These are phyloP conservation scores for Acropora tenuis DNA, from an alignment of 64 coral and sea anemone species.

Conservation along the genomic window DNA sequence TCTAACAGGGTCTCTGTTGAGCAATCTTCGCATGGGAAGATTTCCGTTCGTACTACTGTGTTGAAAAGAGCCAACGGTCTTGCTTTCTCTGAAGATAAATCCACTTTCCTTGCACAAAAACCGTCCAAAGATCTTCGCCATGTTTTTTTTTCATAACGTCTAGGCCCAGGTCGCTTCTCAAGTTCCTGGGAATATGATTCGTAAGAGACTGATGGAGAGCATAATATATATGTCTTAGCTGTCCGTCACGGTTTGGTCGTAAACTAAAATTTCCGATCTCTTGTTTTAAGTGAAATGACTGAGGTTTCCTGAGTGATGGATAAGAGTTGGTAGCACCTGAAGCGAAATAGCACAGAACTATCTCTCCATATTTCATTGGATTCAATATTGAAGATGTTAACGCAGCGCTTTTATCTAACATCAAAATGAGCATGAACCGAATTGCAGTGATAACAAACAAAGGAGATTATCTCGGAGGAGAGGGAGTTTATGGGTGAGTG, in stretches of 20 bases:
- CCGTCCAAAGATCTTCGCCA: not conserved
- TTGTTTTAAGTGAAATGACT: not conserved
- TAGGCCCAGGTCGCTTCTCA: no score
- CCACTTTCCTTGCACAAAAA: not conserved
- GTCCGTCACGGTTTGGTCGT: not conserved
- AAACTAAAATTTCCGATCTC: not conserved
- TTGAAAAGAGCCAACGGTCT: not conserved
- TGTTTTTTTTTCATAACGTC: not conserved
- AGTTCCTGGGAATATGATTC: no score
- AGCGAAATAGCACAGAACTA: not conserved
- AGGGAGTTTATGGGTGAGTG: slow-evolving; percentile 78
- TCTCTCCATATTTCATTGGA: no score
- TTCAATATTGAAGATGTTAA: not conserved
- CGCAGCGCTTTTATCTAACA: not conserved
- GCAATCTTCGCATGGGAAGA: not conserved
- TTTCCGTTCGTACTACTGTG: not conserved
- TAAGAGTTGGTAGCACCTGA: not conserved
- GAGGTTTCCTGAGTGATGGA: not conserved
- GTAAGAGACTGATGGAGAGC: no score
- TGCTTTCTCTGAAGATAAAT: not conserved
- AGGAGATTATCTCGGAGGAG: slow-evolving; percentile 82
- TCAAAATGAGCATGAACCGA: slow-evolving; percentile 72
- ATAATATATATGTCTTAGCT: no score
- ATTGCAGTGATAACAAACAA: slow-evolving; percentile 79
- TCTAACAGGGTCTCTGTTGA: not conserved